Percentiles rank a stretch among this genome's conserved stretches.
These are phyloP conservation scores for Macrochelys suwanniensis DNA, from an alignment of 2,797 vertebrate species.

Conservation along the genomic window DNA sequence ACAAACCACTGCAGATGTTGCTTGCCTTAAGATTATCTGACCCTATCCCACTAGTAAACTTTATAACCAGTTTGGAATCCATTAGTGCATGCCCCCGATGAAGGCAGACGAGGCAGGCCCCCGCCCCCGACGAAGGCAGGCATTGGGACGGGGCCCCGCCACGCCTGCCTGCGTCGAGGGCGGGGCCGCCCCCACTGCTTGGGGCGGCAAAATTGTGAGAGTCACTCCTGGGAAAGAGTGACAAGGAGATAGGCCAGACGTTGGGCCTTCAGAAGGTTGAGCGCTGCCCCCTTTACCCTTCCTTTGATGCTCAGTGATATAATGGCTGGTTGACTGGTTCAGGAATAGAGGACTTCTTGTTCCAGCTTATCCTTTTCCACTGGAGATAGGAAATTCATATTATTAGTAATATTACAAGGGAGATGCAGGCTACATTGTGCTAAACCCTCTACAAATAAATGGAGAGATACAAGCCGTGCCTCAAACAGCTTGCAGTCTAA, in stretches of 20 bases:
- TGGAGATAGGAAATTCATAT: constrained; percentile 15
- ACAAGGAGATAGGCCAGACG: no score
- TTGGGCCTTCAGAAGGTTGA: neutral
- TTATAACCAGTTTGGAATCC: fast-evolving
- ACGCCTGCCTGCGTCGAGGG: no score
- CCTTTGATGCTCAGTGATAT: neutral
- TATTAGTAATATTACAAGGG: neutral
- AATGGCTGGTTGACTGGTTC: neutral
- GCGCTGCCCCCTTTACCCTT: neutral
- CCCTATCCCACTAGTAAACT: neutral
- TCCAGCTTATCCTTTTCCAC: neutral
- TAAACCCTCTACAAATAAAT: neutral
- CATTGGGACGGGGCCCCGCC: no score
- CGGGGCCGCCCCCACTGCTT: no score
- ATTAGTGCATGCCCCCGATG: neutral
- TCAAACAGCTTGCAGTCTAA: neutral
- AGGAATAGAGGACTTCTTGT: neutral
- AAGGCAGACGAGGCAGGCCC: no score
- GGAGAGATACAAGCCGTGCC: neutral
- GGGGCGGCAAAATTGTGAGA: no score
- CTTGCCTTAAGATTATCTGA: neutral
- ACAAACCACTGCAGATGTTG: neutral
- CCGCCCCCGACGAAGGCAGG: no score
- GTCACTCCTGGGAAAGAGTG: no score
- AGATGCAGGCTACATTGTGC: neutral